A percentile compares a stretch with the other conserved stretches of the same genome.
phyloP scores from a whole-genome alignment of 2,888 invertebrate genomes.

The Ichneumoninae sp. region DNA sequence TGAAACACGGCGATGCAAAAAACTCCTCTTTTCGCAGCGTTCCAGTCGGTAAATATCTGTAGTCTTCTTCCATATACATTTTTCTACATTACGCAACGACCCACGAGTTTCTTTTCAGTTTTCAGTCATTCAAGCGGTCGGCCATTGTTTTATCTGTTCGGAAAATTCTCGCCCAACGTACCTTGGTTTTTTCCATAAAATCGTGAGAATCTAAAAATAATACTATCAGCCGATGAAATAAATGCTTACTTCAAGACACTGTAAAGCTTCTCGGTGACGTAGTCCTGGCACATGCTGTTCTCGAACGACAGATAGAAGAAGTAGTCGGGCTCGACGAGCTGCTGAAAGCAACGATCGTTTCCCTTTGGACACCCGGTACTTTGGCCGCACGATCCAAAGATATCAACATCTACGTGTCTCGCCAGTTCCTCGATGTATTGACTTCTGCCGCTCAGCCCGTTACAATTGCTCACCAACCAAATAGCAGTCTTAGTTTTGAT shows the following conservation, averaged over 20 bases:
- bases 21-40: neutral
- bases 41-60: neutral
- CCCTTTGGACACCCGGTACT: conserved; percentile 82
- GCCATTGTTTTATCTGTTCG: neutral
- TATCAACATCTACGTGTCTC: conserved; percentile 87
- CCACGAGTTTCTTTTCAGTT: neutral
- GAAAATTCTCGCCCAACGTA: neutral
- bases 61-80: neutral
- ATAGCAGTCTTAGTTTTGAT: conserved; percentile 85
- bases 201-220: neutral
- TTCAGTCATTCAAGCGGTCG: neutral
- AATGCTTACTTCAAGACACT: conserved; percentile 86
- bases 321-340: conserved; percentile 86
- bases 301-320: conserved; percentile 91
- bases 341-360: conserved; percentile 76
- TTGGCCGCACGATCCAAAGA: conserved; percentile 88
- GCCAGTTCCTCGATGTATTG: conserved; percentile 85
- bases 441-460: conserved; percentile 84
- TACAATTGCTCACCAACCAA: conserved; percentile 87
- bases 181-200: neutral
- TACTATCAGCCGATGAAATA: conserved; percentile 59
- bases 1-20: neutral
- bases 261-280: conserved; percentile 89
- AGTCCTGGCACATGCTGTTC: conserved; percentile 89
- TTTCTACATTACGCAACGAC: neutral